Percentiles rank a stretch among this genome's conserved stretches.
Conservation (phyloP, 2,113 vertebrate species). For the Hystrix brachyura region DNA sequence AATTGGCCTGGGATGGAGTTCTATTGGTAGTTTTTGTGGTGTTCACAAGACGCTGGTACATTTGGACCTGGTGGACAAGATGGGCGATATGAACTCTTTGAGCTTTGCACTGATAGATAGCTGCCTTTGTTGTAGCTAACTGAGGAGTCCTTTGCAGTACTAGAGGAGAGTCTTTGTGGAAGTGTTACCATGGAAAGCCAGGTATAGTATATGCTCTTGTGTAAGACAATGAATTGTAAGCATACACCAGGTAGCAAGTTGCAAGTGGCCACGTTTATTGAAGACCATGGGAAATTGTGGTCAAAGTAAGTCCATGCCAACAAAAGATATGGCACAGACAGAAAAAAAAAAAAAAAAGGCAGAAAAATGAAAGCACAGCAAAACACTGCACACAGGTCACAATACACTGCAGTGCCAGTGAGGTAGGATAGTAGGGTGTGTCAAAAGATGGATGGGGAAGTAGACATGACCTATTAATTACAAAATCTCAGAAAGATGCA, state of each 20-base stretch:
- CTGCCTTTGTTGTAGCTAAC: neutral
- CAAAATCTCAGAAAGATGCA: too few relatives aligned
- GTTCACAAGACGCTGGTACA: neutral
- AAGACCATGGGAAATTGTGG: neutral
- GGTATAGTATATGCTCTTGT: neutral
- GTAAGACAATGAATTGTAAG: neutral
- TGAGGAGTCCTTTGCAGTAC: neutral
- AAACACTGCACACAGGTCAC: neutral
- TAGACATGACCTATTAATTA: too few relatives aligned
- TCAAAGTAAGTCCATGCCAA: neutral
- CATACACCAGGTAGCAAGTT: neutral
- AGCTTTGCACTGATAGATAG: constrained; percentile 2
- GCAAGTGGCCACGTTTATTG: neutral
- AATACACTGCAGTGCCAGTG: neutral
- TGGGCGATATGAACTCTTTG: neutral
- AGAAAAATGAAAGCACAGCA: too few relatives aligned
- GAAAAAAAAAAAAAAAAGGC: neutral
- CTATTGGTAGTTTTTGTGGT: neutral
- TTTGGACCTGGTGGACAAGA: neutral
- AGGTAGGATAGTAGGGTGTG: too few relatives aligned
- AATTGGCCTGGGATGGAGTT: neutral
- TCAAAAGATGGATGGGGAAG: too few relatives aligned
- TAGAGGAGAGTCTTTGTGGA: neutral
- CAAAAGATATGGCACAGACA: neutral
- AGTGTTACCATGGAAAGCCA: neutral